A percentile compares a stretch with the other conserved stretches of the same genome.
phyloP scores from a whole-genome alignment of 2,113 vertebrate species.

The Microtus montanus region DNA sequence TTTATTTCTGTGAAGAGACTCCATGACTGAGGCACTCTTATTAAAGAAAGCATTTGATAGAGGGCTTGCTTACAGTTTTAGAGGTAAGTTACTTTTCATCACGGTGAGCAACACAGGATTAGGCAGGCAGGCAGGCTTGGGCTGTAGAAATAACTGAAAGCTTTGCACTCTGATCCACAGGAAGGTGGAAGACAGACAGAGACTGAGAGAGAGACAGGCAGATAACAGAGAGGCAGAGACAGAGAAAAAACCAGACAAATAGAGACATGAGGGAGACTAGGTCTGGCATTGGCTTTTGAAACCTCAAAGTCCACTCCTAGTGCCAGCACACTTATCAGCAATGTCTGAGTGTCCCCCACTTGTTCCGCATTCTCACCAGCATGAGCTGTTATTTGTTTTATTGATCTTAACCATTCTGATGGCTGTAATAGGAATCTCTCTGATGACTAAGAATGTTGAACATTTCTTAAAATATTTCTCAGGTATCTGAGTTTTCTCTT shows the following conservation, averaged over 20 bases:
- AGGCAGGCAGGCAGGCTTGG: rapidly evolving
- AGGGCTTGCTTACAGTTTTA: not conserved
- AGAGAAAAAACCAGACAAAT: not conserved
- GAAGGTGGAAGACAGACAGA: not conserved
- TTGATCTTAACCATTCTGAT: not conserved
- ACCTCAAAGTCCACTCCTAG: not conserved
- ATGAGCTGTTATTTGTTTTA: not conserved
- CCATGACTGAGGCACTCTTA: not conserved
- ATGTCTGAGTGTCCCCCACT: too few species aligned
- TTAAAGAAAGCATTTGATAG: not conserved
- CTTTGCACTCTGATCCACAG: not conserved
- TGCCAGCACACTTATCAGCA: not conserved
- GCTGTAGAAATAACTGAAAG: not conserved
- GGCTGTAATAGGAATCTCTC: not conserved
- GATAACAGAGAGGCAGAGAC: not conserved
- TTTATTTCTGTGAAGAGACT: not conserved
- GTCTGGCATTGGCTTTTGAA: not conserved
- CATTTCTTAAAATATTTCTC: not conserved
- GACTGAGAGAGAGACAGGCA: too few species aligned
- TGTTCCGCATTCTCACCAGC: not conserved
- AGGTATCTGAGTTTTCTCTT: not conserved
- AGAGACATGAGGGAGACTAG: not conserved
- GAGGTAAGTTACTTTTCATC: not conserved
- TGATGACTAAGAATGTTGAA: not conserved
- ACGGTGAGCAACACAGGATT: not conserved